Conservation (phyloP, 92 coral and sea anemone genomes). For the Palythoa grandis region DNA sequence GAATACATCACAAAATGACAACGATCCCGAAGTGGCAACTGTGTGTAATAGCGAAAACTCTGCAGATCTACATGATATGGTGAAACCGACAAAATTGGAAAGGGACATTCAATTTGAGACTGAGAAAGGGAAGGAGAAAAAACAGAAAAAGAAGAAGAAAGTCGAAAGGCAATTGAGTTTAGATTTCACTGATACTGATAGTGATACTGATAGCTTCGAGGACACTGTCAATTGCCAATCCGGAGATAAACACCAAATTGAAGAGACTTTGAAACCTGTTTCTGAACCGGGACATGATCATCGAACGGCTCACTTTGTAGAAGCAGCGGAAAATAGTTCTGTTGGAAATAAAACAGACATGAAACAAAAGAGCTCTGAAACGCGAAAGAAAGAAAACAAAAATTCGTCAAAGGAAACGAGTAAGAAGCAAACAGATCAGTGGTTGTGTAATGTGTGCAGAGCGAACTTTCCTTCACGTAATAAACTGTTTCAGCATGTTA, state of each 20-base stretch:
- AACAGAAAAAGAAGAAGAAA: slow-evolving; percentile 21
- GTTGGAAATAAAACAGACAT: background rate
- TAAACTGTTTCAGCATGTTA: slow-evolving; percentile 92
- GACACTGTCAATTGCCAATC: background rate
- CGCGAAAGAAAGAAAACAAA: slow-evolving; percentile 33
- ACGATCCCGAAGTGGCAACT: background rate
- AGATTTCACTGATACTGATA: slow-evolving; percentile 1
- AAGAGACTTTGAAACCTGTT: background rate
- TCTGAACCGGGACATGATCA: background rate
- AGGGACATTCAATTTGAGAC: background rate
- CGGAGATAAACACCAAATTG: background rate
- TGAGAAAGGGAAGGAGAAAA: slow-evolving; percentile 24
- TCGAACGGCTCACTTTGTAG: background rate
- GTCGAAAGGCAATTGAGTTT: slow-evolving; percentile 4
- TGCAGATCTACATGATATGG: background rate
- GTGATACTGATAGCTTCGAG: background rate
- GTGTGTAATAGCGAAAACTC: background rate
- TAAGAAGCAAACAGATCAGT: slow-evolving; percentile 11
- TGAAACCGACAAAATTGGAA: background rate
- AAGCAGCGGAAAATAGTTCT: background rate
- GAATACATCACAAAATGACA: slow-evolving; percentile 20
- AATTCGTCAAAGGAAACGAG: slow-evolving; percentile 1
- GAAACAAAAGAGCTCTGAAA: slow-evolving; percentile 12
- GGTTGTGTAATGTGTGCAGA: slow-evolving; percentile 85
- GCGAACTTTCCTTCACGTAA: slow-evolving; percentile 80